Evolutionary conservation across 2,797 vertebrate genomes (phyloP), one percentile per base, ranked within the genome.

Genomic region (Xyrichtys novacula): DNA sequence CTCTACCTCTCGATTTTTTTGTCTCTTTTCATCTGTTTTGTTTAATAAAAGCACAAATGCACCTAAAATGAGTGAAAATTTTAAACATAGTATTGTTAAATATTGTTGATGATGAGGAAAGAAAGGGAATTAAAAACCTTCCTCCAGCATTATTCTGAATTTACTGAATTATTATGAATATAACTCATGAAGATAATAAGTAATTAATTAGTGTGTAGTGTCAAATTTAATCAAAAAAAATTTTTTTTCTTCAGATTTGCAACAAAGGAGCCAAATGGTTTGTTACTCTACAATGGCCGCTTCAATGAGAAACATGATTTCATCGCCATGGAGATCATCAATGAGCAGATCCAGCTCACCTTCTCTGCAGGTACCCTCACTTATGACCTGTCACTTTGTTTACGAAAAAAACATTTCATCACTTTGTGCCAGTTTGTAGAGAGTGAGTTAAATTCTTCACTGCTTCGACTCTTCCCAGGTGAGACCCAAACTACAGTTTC

Each of bases 251-350:
- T 19, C 87, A 99, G 97, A 79, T 99, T 99, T 84, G 96, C 96
- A 69, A 98, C 96, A 7, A 95, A 89, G 85, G 96, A 97, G 83
- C 89, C 86, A 0, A 89, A 96, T 0, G 97, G 96, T 22, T 92
- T 99, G 49, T 92, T 99, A 26, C 86, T 99, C 20, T 99, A 99
- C 84, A 99, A 99, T 0, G 97, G 97, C 3, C 96, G 97, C 78
- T 99, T 99, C 89, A 99, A 99, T 0, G 96, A 98, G 83, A 96
- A 96, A 40, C 97, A 99, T 5, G 97, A 99, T 90, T 98, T 98
- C 3, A 94, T 99, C 56, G 96, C 97, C 11, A 90, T 99, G 71
- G 97, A 99, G 86, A 96, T 99, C 57, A 93, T 98, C 69, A 90
- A 92, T 0, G 94, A 96, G 77, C 97, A 99, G 92, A 91, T 99